These are phyloP conservation scores for Mixornis gularis DNA, from an alignment of 2,113 vertebrate species.

Conservation along the genomic window DNA sequence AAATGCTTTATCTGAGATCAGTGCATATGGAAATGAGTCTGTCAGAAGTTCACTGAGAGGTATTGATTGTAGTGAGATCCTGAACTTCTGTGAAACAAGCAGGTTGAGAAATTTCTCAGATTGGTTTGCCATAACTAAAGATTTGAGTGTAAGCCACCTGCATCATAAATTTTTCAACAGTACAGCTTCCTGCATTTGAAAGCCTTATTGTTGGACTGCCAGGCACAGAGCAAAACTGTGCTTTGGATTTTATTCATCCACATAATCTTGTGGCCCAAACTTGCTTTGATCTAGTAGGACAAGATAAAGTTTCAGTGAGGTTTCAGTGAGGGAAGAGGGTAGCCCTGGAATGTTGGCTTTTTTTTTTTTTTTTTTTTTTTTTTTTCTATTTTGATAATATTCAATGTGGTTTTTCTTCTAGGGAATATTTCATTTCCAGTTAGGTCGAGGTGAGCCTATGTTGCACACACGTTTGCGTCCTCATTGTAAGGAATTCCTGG, in stretches of 20 bases:
- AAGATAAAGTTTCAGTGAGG: neutral
- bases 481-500: conserved; percentile 93
- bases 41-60: neutral
- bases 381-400: neutral
- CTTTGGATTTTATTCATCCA: neutral
- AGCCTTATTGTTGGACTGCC: neutral
- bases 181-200: neutral
- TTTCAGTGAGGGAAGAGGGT: neutral
- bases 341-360: neutral
- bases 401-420: conserved; percentile 42
- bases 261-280: neutral
- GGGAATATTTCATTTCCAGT: conserved; percentile 97
- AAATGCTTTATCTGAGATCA: neutral
- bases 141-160: neutral
- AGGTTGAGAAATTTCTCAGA: neutral
- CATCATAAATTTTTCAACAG: neutral
- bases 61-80: neutral
- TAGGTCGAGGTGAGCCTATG: conserved; percentile 94
- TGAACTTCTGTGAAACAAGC: neutral
- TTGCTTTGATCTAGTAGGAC: neutral
- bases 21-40: neutral
- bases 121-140: neutral
- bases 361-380: neutral
- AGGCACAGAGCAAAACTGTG: neutral
- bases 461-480: conserved; percentile 94